A percentile compares a stretch with the other conserved stretches of the same genome.
Conservation (phyloP, 1,140 invertebrate species). For the Drosophila kikkawai region DNA sequence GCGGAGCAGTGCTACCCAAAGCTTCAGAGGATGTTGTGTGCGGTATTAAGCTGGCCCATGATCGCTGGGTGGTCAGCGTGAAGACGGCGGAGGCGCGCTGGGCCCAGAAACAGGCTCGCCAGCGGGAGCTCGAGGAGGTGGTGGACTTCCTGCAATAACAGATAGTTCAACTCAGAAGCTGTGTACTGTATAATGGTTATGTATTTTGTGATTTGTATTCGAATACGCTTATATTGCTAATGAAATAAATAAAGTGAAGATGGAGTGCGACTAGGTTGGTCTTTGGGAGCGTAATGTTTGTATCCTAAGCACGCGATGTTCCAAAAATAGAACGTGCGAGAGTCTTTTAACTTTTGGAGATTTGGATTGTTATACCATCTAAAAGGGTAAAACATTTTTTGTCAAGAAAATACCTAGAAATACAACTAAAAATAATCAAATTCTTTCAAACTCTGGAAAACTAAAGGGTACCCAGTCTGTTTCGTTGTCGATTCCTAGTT, state of each 20-base stretch:
- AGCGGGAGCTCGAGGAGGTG: conserved; percentile 91
- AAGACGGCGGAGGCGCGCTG: conserved; percentile 91
- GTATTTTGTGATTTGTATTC: conserved; percentile 65
- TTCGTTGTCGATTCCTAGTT: not conserved
- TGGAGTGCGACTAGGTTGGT: conserved; percentile 57
- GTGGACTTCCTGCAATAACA: conserved; percentile 88
- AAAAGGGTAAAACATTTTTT: not conserved
- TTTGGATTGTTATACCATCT: not conserved
- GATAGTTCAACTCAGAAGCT: conserved; percentile 1
- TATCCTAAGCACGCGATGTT: not conserved
- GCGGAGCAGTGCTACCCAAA: not conserved
- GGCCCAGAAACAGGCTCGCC: conserved; percentile 91
- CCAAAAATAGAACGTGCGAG: not conserved
- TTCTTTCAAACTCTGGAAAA: not conserved
- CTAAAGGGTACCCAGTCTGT: not conserved
- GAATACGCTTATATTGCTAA: conserved; percentile 75
- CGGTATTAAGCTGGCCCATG: conserved; percentile 89
- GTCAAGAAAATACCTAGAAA: not conserved
- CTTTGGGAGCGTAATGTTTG: conserved; percentile 4
- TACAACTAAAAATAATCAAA: not conserved
- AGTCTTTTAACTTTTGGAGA: conserved; percentile 12
- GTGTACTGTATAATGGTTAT: conserved; percentile 46
- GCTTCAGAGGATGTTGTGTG: conserved; percentile 84
- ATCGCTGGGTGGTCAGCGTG: conserved; percentile 90
- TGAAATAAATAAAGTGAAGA: conserved; percentile 69